Conservation (phyloP, 30 jellyfish, hydroid and myxozoan genomes). For the Hydractinia symbiolongicarpus region DNA sequence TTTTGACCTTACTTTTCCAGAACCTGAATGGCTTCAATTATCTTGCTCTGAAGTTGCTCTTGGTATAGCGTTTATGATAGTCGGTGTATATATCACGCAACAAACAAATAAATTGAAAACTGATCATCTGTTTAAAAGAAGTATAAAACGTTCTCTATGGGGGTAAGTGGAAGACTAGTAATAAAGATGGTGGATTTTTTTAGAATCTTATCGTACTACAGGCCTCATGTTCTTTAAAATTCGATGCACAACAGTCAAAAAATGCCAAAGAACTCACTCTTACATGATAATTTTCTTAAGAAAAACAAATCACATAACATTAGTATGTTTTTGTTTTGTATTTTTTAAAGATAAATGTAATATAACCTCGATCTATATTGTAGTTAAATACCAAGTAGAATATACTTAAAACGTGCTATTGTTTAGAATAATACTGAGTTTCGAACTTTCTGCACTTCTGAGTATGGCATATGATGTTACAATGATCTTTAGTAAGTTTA, state of each 20-base stretch:
- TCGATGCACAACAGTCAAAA: no score
- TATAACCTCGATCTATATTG: no score
- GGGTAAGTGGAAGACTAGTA: neutral
- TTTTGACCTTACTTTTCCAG: neutral
- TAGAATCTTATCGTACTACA: no score
- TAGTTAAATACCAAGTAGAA: no score
- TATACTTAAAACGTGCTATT: neutral
- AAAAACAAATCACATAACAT: no score
- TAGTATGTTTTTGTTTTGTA: no score
- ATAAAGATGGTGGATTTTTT: neutral
- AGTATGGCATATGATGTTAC: constrained; percentile 12
- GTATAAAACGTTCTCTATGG: constrained; percentile 11
- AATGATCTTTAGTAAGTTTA: constrained; percentile 20
- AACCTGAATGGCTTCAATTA: constrained; percentile 22
- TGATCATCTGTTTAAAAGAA: constrained; percentile 6
- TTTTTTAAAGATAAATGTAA: no score
- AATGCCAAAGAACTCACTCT: no score
- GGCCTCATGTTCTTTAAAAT: no score
- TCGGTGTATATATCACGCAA: constrained; percentile 23
- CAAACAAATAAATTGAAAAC: constrained; percentile 12
- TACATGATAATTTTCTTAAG: no score
- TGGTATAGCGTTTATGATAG: constrained; percentile 15
- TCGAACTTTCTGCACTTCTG: constrained; percentile 9
- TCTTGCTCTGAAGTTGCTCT: constrained; percentile 31
- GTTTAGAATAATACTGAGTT: constrained; percentile 16